A percentile compares a stretch with the other conserved stretches of the same genome.
phyloP scores from a whole-genome alignment of 2,113 vertebrate species.

The Sisor rabdophorus region DNA sequence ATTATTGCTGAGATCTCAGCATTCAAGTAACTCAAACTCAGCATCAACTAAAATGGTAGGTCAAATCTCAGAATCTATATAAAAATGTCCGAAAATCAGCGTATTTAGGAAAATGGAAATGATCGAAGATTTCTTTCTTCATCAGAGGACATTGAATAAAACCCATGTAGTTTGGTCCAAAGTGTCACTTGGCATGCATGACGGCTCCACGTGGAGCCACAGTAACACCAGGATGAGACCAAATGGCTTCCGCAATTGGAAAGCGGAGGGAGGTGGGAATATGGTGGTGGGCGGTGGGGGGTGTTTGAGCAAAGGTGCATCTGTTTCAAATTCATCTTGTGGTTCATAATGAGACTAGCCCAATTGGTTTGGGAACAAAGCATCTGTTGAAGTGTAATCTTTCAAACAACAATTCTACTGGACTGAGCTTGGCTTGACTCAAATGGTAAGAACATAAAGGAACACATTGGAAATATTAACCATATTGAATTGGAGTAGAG shows the following conservation, averaged over 20 bases:
- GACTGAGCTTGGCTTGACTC: conserved; percentile 48
- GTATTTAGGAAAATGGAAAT: conserved; percentile 50
- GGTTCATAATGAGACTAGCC: conserved; percentile 72
- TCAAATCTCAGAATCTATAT: conserved; percentile 28
- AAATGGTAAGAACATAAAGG: conserved; percentile 59
- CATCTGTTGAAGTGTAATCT: conserved; percentile 65
- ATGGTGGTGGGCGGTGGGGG: neutral
- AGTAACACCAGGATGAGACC: conserved; percentile 68
- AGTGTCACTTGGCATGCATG: conserved; percentile 55
- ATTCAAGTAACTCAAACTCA: conserved; percentile 18
- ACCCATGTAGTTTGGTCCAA: conserved; percentile 63
- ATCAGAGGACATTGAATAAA: conserved; percentile 45
- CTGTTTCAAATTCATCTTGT: conserved; percentile 72
- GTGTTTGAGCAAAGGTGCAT: conserved; percentile 54
- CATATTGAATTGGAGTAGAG: conserved; percentile 55
- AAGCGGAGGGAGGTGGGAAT: conserved; percentile 47
- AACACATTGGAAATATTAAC: conserved; percentile 59
- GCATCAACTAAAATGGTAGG: conserved; percentile 21
- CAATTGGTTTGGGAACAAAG: conserved; percentile 64
- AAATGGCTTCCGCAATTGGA: conserved; percentile 70
- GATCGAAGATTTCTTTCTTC: conserved; percentile 50
- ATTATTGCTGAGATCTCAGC: conserved; percentile 69
- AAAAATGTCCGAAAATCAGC: neutral
- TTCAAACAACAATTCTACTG: conserved; percentile 57
- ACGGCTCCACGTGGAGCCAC: conserved; percentile 60